Evolutionary conservation across 2,888 invertebrate species (phyloP).

Genomic region (Drosophila macrospina): DNA sequence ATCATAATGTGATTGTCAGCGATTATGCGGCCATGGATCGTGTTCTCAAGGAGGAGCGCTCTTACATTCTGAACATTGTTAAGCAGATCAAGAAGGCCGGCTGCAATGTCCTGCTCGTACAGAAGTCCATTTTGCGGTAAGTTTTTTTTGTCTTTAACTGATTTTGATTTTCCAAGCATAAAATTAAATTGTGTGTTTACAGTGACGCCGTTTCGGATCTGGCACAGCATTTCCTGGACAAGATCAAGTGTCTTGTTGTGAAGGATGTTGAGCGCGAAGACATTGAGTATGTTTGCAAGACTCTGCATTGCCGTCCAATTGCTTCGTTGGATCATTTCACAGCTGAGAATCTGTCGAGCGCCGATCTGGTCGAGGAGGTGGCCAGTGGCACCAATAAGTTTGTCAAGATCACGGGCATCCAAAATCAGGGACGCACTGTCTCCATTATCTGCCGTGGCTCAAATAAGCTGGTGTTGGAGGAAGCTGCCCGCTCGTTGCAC

Average conservation of each 20-base stretch:
- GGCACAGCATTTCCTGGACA: slow-evolving; percentile 98
- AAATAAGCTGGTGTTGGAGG: slow-evolving; percentile 94
- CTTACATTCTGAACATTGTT: slow-evolving; percentile 98
- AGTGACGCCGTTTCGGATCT: slow-evolving; percentile 98
- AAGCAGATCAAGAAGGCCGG: slow-evolving; percentile 99
- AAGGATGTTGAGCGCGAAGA: slow-evolving; percentile 99
- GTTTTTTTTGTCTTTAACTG: slow-evolving; percentile 13
- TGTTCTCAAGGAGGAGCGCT: slow-evolving; percentile 97
- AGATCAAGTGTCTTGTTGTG: slow-evolving; percentile 99
- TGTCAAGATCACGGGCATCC: slow-evolving; percentile 96
- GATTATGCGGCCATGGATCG: slow-evolving; percentile 99
- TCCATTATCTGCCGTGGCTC: slow-evolving; percentile 95
- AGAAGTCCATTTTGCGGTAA: slow-evolving; percentile 91
- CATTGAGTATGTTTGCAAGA: slow-evolving; percentile 98
- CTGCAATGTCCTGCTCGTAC: slow-evolving; percentile 98
- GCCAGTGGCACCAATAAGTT: slow-evolving; percentile 95
- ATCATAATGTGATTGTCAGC: slow-evolving; percentile 97
- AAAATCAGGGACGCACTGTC: slow-evolving; percentile 94
- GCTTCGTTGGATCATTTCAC: slow-evolving; percentile 99
- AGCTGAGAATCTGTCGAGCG: slow-evolving; percentile 95
- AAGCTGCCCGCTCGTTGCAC: slow-evolving; percentile 96
- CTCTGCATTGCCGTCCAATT: slow-evolving; percentile 96
- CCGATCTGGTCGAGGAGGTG: slow-evolving; percentile 97
- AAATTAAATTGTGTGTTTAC: neutral
- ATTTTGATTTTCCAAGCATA: too few relatives aligned